These are phyloP conservation scores for Xiphorhynchus elegans DNA, from an alignment of 2,113 vertebrate genomes.

Conservation along the genomic window DNA sequence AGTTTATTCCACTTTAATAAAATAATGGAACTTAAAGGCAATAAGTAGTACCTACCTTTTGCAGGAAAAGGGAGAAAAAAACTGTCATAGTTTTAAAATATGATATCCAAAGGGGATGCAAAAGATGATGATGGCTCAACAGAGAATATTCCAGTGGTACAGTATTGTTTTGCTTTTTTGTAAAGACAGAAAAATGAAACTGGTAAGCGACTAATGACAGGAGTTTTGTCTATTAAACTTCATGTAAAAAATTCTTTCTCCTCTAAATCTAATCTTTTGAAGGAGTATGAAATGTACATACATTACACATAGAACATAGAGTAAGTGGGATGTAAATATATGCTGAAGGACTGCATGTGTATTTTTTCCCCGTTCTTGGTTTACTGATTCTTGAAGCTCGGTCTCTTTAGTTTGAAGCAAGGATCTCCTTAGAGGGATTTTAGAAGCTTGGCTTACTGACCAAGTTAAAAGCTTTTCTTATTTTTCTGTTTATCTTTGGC, in stretches of 20 bases:
- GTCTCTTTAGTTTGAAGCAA: background rate
- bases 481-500: constrained; percentile 1
- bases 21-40: background rate
- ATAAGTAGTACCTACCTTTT: background rate
- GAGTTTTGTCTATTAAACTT: background rate
- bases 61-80: background rate
- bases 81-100: background rate
- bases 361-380: background rate
- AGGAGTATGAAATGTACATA: background rate
- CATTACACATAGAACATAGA: background rate
- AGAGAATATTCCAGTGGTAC: background rate
- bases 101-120: background rate
- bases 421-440: background rate
- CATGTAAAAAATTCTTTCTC: background rate
- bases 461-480: background rate
- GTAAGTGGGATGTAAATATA: background rate
- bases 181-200: background rate
- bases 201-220: background rate
- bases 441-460: background rate
- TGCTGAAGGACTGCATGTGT: background rate
- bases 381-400: background rate
- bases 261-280: background rate
- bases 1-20: background rate
- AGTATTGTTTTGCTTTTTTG: background rate
- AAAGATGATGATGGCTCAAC: background rate